Evolutionary conservation across 2,888 invertebrate species (phyloP).

Genomic region (Polylopha cassiicola): DNA sequence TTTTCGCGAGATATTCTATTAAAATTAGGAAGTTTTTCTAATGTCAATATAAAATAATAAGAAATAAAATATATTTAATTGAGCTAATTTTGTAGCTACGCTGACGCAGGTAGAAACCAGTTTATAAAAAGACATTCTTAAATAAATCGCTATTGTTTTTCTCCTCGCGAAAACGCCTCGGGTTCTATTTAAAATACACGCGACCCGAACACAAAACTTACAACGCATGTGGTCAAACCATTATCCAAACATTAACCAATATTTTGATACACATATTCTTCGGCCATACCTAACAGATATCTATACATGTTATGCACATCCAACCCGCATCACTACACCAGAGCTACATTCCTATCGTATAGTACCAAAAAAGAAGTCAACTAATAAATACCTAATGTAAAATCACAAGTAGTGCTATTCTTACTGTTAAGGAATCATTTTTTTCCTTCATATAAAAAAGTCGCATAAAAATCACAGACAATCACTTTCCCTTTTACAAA

Average conservation of each 20-base stretch:
- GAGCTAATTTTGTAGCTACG: no score
- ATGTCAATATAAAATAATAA: no score
- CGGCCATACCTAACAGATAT: slow-evolving; percentile 18
- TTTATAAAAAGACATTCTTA: no score
- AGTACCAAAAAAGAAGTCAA: slow-evolving; percentile 70
- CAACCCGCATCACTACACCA: slow-evolving; percentile 63
- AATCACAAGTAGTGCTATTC: slow-evolving; percentile 78
- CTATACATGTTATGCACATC: slow-evolving; percentile 53
- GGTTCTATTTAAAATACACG: slow-evolving; percentile 48
- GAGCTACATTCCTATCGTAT: slow-evolving; percentile 51
- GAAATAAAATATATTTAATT: no score
- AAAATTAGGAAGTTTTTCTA: slow-evolving; percentile 19
- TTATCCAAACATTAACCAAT: slow-evolving; percentile 48
- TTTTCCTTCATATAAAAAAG: slow-evolving; percentile 76
- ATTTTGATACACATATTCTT: slow-evolving; percentile 14
- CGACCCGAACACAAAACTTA: slow-evolving; percentile 41
- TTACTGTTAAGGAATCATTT: slow-evolving; percentile 74
- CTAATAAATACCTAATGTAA: slow-evolving; percentile 72
- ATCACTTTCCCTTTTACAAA: slow-evolving; percentile 75
- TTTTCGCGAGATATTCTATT: slow-evolving; percentile 25
- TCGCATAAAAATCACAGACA: slow-evolving; percentile 79
- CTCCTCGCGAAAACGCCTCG: no score
- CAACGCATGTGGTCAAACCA: slow-evolving; percentile 66
- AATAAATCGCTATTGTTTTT: no score
- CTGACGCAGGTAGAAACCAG: no score